Base-by-base conservation (phyloP, 1,140 invertebrate genomes). In the Megalopta genalis region DNA sequence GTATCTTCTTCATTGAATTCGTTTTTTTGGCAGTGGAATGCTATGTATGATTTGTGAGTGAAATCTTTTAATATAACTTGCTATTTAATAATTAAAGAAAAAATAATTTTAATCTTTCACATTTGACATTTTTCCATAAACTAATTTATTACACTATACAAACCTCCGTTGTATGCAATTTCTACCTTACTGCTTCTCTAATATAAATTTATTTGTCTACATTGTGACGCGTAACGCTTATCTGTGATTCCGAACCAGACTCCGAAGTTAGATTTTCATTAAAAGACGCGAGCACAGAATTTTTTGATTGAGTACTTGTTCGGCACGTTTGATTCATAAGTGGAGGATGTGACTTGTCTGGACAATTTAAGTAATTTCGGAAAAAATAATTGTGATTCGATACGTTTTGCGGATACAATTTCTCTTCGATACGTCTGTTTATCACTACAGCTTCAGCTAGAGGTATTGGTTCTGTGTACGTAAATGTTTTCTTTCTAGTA, bases 381-480 rank as follows among this genome's bases (percentile, higher is more conserved):
- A 87, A 88, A 63, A 88, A 89, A 57, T 84, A 89, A 84, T 88
- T 77, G 62, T 86, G 82, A 57, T 71, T 84, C 0, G 62, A 68
- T 0, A 73, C 82, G 52, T 82, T 90, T 57, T 92, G 87, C 0
- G 87, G 87, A 80, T 93, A 92, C 0, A 92, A 74, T 74, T 90
- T 93, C n/a, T 92, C 91, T 68, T 93, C 91, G n/a, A 93, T 93
- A 27, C 91, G 86, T 64, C 88, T 88, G 74, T 93, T 93, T 49
- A 93, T 88, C 8, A 88, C 90, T 0, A 91, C 87, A 10, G 91
- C 92, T 68, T 92, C 89, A 10, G 85, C 91, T 0, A 83, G 74
- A n/a, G 92, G 90, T 49, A 93, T 92, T 1, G 92, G 90, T 66
- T 91, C 88, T 37, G 88, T 92, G 18, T 92, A 91, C 0, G 88